Conservation (phyloP, 2,113 vertebrate genomes). For the Phylloscopus whistleri region DNA sequence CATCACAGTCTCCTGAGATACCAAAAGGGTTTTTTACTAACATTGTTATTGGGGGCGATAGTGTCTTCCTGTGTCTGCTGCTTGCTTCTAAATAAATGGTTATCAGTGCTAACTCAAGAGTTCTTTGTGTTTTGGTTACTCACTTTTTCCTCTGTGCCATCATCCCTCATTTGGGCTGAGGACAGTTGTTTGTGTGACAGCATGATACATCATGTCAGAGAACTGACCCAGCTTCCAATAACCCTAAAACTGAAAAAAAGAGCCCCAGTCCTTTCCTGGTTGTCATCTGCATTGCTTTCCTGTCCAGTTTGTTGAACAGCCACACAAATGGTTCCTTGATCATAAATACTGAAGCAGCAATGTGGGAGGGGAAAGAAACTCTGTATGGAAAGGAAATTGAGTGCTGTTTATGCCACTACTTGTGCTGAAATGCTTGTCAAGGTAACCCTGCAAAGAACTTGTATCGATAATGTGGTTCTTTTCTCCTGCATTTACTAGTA, state of each 20-base stretch:
- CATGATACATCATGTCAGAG: not conserved
- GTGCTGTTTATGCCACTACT: not conserved
- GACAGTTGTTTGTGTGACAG: not conserved
- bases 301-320: not conserved
- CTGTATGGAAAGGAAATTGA: not conserved
- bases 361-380: not conserved
- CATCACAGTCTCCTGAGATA: not conserved
- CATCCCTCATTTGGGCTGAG: not conserved
- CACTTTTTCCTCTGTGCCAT: not conserved
- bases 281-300: not conserved
- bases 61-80: not conserved
- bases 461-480: not conserved
- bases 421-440: not conserved
- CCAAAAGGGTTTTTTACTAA: not conserved
- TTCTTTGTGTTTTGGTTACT: not conserved
- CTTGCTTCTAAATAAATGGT: not conserved
- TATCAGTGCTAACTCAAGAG: not conserved
- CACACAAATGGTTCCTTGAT: not conserved
- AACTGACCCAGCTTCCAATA: not conserved
- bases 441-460: not conserved
- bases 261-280: not conserved
- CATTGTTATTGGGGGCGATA: rapidly evolving
- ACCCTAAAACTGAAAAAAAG: not conserved
- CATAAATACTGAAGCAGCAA: not conserved
- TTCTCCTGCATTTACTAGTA: not conserved